Evolutionary conservation across 64 coral and sea anemone species (phyloP), one percentile per base, ranked within the genome.

Genomic region (Pachyseris speciosa): DNA sequence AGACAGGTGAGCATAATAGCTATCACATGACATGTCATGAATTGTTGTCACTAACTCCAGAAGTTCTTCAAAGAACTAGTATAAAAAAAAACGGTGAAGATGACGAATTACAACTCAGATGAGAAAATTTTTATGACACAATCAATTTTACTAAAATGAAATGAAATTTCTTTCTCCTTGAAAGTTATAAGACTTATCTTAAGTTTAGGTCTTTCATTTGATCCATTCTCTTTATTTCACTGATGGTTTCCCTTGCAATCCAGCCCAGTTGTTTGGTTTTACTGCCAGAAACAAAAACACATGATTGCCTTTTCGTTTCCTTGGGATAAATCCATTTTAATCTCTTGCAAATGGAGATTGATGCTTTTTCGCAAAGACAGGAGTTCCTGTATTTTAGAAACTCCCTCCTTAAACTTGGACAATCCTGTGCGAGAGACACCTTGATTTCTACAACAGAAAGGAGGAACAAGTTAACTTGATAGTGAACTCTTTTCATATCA

Each of bases 141-240:
- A 41, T 72, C 69, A 72, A 72, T 72, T 72, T 41, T 41, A 72
- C 36, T 72, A 13, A 72, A 72, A 72, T 44, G 37, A 40, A 72
- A 65, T 65, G 63, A 72, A 72, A 72, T 72, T 72, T 72, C 68
- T 72, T 72, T 74, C 40, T 42, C 38, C 38, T 72, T 19, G 69
- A 43, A 43, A 72, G 69, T 72, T 67, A 36, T 67, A 0, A 67
- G 64, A 67, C 64, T 67, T 67, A 34, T 67, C 64, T n/a, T n/a
- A n/a, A n/a, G n/a, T 67, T 67, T 15, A 67, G 34, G 51, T 55
- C 51, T 67, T 67, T 30, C 64, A 67, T 15, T 67, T 32, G 28
- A 33, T 30, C 28, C 64, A 67, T 67, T 10, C 64, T 67, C 64
- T 67, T 1, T 30, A 67, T 30, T 33, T 67, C 64, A 67, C 64